These are phyloP conservation scores for Corvus cornix DNA, from an alignment of 2,113 vertebrate genomes.

Conservation along the genomic window DNA sequence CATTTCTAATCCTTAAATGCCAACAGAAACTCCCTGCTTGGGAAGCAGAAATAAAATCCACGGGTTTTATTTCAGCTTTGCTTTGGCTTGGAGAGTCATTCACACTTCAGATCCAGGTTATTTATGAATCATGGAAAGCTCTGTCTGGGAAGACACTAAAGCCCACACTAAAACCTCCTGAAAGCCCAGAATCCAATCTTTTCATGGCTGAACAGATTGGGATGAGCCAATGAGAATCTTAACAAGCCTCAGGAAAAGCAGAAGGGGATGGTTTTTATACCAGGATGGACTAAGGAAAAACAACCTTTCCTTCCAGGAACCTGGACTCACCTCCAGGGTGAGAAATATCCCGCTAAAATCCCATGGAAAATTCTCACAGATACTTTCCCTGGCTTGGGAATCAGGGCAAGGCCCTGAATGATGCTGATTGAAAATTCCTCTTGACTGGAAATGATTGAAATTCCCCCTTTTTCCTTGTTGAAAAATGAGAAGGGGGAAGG, in stretches of 20 bases:
- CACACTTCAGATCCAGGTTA: not conserved
- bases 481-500: not conserved
- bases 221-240: not conserved
- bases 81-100: not conserved
- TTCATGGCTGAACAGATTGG: not conserved
- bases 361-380: not conserved
- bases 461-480: not conserved
- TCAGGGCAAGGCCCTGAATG: not conserved
- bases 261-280: not conserved
- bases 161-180: not conserved
- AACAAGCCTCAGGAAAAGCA: not conserved
- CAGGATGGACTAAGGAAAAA: not conserved
- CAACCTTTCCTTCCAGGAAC: not conserved
- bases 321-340: not conserved
- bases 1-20: not conserved
- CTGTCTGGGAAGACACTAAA: not conserved
- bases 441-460: not conserved
- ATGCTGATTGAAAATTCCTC: accelerated
- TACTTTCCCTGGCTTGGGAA: not conserved
- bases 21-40: not conserved
- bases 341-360: not conserved
- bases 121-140: not conserved
- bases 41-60: not conserved
- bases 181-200: not conserved
- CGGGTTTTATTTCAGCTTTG: not conserved